phyloP scores from a whole-genome alignment of 2,888 invertebrate genomes.

The Lasioglossum lativentre region DNA sequence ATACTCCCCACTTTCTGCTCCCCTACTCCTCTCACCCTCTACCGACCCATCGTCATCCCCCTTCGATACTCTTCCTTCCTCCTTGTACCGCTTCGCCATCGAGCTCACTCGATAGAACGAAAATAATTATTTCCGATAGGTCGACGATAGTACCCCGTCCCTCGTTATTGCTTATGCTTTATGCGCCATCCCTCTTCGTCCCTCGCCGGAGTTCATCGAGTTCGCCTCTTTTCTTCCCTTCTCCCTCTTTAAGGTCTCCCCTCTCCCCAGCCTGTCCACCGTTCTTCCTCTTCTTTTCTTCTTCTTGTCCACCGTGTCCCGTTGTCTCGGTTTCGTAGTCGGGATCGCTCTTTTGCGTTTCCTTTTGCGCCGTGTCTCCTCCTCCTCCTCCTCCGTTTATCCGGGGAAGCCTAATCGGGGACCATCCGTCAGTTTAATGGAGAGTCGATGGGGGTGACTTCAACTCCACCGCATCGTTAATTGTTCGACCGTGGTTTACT shows the following conservation, averaged over 20 bases:
- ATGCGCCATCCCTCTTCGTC: constrained; percentile 60
- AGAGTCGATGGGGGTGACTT: constrained; percentile 64
- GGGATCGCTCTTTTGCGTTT: constrained; percentile 37
- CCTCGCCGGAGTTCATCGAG: neutral
- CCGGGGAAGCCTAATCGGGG: constrained; percentile 76
- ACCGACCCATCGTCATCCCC: constrained; percentile 20
- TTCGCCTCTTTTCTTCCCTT: neutral
- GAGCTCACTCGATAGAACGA: constrained; percentile 77
- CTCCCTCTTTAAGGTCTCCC: neutral
- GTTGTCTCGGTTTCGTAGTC: constrained; percentile 33
- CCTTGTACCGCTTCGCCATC: constrained; percentile 38
- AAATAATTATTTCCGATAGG: constrained; percentile 82
- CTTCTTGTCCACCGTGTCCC: constrained; percentile 12
- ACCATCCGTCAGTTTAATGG: constrained; percentile 78
- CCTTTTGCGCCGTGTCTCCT: constrained; percentile 48
- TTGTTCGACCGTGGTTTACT: constrained; percentile 28
- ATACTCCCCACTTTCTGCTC: constrained; percentile 71
- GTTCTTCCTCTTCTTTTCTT: neutral
- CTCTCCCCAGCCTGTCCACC: neutral
- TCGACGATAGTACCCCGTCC: constrained; percentile 60
- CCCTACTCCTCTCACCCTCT: constrained; percentile 55
- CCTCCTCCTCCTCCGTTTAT: constrained; percentile 70
- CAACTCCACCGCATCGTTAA: constrained; percentile 49
- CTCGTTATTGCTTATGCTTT: constrained; percentile 78
- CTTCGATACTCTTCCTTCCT: constrained; percentile 36